Evolutionary conservation across 2,888 invertebrate genomes (phyloP).

Genomic region (Dynastes grantii): DNA sequence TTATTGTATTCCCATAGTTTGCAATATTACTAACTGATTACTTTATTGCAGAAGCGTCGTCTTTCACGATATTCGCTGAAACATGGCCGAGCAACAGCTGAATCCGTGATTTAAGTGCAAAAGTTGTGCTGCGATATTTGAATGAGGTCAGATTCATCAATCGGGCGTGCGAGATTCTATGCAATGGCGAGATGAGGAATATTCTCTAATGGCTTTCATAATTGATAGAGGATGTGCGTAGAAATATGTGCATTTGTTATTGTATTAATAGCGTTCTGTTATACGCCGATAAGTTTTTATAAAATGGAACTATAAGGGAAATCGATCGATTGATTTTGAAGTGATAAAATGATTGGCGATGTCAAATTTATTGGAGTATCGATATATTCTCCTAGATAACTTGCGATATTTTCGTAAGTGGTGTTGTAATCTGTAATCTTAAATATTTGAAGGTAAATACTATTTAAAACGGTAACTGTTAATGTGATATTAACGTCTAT

Average conservation of each 20-base stretch:
- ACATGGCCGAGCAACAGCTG: conserved; percentile 4
- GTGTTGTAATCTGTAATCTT: not conserved
- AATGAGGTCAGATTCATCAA: conserved; percentile 32
- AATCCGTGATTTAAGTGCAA: conserved; percentile 5
- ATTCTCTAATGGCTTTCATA: not conserved
- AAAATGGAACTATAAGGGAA: not conserved
- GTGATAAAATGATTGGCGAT: no score
- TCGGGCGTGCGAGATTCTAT: not conserved
- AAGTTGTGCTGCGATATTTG: not conserved
- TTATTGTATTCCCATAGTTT: conserved; percentile 2
- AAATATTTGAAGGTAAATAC: not conserved
- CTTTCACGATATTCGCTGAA: conserved; percentile 27
- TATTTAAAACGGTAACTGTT: not conserved
- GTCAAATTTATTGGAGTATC: not conserved
- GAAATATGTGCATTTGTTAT: no score
- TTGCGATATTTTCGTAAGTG: not conserved
- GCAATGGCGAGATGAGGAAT: not conserved
- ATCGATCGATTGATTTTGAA: not conserved
- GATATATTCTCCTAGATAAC: not conserved
- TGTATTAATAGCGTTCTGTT: no score
- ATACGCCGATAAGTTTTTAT: no score
- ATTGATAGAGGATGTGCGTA: not conserved
- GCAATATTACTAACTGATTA: conserved; percentile 46
- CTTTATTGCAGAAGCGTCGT: conserved; percentile 37
- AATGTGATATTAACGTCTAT: not conserved